Evolutionary conservation across 1,140 invertebrate genomes (phyloP).

Genomic region (Delia radicum): DNA sequence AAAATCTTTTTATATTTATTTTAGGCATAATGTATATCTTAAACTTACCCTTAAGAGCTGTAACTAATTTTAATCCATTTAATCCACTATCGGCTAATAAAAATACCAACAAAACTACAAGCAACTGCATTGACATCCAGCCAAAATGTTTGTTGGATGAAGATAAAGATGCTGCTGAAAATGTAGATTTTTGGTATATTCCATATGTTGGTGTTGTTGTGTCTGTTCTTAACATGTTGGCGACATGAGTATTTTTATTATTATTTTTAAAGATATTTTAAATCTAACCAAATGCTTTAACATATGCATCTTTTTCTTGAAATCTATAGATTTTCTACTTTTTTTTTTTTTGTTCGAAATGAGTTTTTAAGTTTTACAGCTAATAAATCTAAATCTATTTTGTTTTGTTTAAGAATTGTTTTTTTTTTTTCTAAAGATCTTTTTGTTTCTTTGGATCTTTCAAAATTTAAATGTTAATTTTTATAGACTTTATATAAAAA

Average conservation of each 20-base stretch:
- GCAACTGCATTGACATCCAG: constrained; percentile 19
- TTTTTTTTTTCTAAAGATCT: neutral
- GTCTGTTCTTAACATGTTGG: constrained; percentile 5
- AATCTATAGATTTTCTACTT: neutral
- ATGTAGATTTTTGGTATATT: neutral
- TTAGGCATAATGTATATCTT: too few relatives aligned
- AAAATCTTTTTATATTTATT: too few relatives aligned
- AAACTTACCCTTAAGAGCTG: constrained; percentile 26
- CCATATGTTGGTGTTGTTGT: constrained; percentile 6
- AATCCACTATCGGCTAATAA: constrained; percentile 23
- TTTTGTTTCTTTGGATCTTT: too few relatives aligned
- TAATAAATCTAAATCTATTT: neutral
- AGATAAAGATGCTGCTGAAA: neutral
- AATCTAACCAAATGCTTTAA: neutral
- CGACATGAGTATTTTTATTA: constrained; percentile 5
- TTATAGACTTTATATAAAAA: constrained; percentile 2
- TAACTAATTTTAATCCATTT: constrained; percentile 22
- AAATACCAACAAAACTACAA: constrained; percentile 16
- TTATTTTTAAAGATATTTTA: constrained; percentile 9
- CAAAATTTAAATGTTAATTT: constrained; percentile 7
- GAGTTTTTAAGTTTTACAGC: constrained; percentile 4
- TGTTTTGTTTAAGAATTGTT: too few relatives aligned
- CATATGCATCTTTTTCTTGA: neutral
- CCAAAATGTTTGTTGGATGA: constrained; percentile 4
- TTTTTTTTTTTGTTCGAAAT: neutral